Base-by-base conservation (phyloP, 92 coral and sea anemone genomes). In the Epizoanthus ramosus region DNA sequence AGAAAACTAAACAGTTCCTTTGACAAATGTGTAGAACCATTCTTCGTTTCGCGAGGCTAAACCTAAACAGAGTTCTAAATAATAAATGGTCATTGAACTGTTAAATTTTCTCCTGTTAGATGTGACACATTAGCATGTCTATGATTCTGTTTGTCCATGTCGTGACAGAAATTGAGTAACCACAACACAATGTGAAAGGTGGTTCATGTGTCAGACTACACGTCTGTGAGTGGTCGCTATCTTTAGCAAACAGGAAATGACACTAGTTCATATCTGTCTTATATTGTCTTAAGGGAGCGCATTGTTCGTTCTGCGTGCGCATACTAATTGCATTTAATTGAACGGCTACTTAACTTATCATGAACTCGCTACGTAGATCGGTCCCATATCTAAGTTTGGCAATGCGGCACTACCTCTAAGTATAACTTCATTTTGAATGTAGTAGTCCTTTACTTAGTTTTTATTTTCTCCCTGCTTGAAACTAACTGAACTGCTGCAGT, bases 181-280 rank as follows among this genome's bases (percentile, higher is more conserved):
- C 54, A 50, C 54, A 50, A 50, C 54, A 50, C 54, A 50, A 50
- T 10, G 54, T 50, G 54, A 50, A 50, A 50, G 54, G 54, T 50
- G 69, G 57, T 24, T 21, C 31, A 60, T 28, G 3, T 61, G 82
- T 77, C 82, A 61, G 19, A 61, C 35, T 10, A 9, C 70, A 4
- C 18, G 23, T 12, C 14, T 41, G 60, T 61, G 71, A 77, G 57
- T 77, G 82, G 82, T 19, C 57, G 82, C 71, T 77, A 61, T 77
- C 82, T 77, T 37, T 77, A 77, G 82, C 82, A 19, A 4, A 77
- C 71, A 61, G 82, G 82, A 77, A 77, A 77, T 77, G 82, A 77
- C 82, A 77, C 31, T 47, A 47, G 50, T 25, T 77, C 50, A n/a
- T 60, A 60, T 61, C 57, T 14, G 17, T 39, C 14, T 39, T 43